Conservation (phyloP, 2,797 vertebrate genomes). For the Tenualosa thibaudeaui region DNA sequence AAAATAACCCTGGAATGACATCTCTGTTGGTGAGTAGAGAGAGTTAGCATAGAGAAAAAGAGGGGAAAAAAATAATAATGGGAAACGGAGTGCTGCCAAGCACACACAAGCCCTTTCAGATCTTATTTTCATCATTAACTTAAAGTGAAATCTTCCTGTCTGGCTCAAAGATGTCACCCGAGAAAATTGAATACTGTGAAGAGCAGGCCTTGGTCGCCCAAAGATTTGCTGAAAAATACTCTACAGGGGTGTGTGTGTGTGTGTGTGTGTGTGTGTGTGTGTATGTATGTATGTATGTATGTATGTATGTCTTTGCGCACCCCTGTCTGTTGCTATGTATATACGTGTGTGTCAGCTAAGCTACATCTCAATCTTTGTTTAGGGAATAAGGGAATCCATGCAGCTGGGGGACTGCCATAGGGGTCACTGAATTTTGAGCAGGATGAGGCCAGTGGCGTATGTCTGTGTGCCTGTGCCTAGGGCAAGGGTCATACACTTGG, state of each 20-base stretch:
- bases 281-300: not conserved
- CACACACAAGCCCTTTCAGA: not conserved
- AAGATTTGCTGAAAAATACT: not conserved
- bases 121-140: not conserved
- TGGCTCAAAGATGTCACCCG: constrained; percentile 1
- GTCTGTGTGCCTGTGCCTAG: too few relatives aligned
- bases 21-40: not conserved
- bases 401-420: not conserved
- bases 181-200: not conserved
- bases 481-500: not conserved
- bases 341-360: not conserved
- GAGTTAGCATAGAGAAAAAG: not conserved
- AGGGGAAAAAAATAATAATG: not conserved
- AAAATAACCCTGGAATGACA: constrained; percentile 7
- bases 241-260: not conserved
- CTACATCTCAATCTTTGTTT: not conserved
- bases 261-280: not conserved
- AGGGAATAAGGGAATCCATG: not conserved
- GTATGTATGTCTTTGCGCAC: not conserved
- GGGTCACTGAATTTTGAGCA: not conserved
- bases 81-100: not conserved
- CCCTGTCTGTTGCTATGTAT: not conserved
- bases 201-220: not conserved
- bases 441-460: too few relatives aligned
- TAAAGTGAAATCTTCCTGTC: not conserved